phyloP scores from a whole-genome alignment of 1,140 invertebrate genomes.

The Thaumatotibia leucotreta region DNA sequence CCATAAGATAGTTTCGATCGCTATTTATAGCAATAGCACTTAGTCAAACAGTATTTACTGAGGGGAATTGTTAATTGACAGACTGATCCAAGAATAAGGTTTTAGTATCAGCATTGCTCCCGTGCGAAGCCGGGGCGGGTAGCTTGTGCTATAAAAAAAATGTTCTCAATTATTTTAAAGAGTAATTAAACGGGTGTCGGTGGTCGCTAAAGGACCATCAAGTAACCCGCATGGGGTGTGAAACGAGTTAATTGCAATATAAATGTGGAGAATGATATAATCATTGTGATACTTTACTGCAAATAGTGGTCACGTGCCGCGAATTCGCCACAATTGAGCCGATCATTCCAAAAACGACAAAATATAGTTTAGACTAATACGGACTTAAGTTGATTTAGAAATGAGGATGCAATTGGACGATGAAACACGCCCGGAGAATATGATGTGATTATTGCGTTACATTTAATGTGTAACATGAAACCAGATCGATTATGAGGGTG shows the following conservation, averaged over 20 bases:
- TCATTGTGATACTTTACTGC: constrained; percentile 43
- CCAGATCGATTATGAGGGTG: constrained; percentile 15
- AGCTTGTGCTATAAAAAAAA: too few species aligned
- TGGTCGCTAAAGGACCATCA: constrained; percentile 31
- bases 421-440: constrained; percentile 40
- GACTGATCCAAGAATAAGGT: too few species aligned
- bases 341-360: neutral
- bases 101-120: too few species aligned
- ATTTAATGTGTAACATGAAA: constrained; percentile 41
- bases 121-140: too few species aligned
- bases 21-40: too few species aligned
- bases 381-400: neutral
- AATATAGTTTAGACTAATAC: neutral
- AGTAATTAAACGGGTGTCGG: neutral
- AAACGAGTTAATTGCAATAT: constrained; percentile 59
- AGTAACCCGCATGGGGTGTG: constrained; percentile 56
- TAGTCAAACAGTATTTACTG: too few species aligned
- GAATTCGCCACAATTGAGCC: constrained; percentile 50
- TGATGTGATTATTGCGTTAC: constrained; percentile 67
- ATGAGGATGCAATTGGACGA: constrained; percentile 30
- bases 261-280: constrained; percentile 54
- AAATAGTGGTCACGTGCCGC: constrained; percentile 69
- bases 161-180: too few species aligned
- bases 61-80: too few species aligned
- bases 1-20: too few species aligned